phyloP scores from a whole-genome alignment of 1,140 invertebrate genomes.

The Habropoda laboriosa region DNA sequence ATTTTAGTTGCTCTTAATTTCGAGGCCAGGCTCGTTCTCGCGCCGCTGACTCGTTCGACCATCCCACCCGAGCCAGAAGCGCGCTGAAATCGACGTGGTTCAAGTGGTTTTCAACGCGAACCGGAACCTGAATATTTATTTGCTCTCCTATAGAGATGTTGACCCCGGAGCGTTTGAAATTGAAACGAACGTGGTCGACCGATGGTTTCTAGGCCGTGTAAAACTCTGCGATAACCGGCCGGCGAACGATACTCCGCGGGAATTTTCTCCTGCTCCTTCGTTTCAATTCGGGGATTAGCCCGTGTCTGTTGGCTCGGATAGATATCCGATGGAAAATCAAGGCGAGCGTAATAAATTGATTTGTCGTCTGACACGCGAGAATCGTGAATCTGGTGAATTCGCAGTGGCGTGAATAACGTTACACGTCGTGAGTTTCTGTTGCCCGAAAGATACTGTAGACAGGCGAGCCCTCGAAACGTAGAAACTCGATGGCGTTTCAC shows the following conservation, averaged over 20 bases:
- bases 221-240: neutral
- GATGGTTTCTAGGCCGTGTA: constrained; percentile 19
- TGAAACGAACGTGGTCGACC: constrained; percentile 21
- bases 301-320: too few relatives aligned
- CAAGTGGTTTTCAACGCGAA: constrained; percentile 31
- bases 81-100: constrained; percentile 30
- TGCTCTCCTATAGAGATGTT: constrained; percentile 19
- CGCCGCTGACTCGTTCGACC: constrained; percentile 14
- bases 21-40: constrained; percentile 7
- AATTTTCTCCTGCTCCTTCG: neutral
- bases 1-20: constrained; percentile 39
- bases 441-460: too few relatives aligned
- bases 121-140: constrained; percentile 37
- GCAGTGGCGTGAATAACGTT: too few relatives aligned
- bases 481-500: too few relatives aligned
- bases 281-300: neutral
- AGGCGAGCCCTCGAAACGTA: too few relatives aligned
- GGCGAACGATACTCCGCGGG: neutral
- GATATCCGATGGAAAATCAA: too few relatives aligned
- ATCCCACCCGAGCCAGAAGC: constrained; percentile 1
- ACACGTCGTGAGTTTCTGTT: too few relatives aligned
- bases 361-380: too few relatives aligned
- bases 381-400: too few relatives aligned
- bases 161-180: constrained; percentile 27
- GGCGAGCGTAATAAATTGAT: too few relatives aligned